A percentile compares a stretch with the other conserved stretches of the same genome.
Evolutionary conservation across 1,140 invertebrate genomes (phyloP).

Genomic region (Paraescarpia echinospica): DNA sequence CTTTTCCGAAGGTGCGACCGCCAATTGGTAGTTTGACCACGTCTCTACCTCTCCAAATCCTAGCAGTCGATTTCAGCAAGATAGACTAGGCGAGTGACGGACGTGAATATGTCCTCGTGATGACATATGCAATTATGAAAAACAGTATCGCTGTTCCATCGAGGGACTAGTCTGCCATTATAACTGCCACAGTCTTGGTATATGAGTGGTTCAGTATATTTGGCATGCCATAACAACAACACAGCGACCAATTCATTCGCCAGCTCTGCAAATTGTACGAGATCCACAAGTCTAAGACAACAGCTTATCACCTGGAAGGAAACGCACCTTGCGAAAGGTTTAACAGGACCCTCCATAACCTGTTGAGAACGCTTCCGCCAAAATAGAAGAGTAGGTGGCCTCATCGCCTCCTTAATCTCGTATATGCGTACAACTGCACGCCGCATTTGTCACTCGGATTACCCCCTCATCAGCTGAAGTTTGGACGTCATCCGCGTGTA

Average conservation of each 20-base stretch:
- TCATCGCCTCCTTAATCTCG: not conserved
- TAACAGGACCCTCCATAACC: conserved; percentile 5
- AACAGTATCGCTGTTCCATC: not conserved
- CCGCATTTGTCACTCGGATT: not conserved
- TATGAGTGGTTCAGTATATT: not conserved
- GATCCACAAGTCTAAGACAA: conserved; percentile 14
- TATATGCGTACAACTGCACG: conserved; percentile 9
- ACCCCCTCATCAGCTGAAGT: not conserved
- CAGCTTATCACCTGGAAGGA: conserved; percentile 7
- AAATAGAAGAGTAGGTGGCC: not conserved
- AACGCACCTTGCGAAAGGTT: not conserved
- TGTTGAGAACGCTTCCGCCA: conserved; percentile 12
- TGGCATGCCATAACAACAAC: not conserved
- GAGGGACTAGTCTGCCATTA: not conserved
- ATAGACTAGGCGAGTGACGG: not conserved
- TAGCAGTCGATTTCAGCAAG: too few relatives aligned
- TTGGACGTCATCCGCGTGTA: not conserved
- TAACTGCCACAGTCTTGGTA: not conserved
- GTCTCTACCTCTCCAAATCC: not conserved
- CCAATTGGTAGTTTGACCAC: too few relatives aligned
- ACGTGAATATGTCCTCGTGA: not conserved
- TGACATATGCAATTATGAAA: too few relatives aligned
- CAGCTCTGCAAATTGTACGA: conserved; percentile 4
- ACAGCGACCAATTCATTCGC: not conserved
- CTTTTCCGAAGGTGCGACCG: too few relatives aligned